phyloP scores from a whole-genome alignment of 1,140 invertebrate genomes.

The Drosophila arawakana region DNA sequence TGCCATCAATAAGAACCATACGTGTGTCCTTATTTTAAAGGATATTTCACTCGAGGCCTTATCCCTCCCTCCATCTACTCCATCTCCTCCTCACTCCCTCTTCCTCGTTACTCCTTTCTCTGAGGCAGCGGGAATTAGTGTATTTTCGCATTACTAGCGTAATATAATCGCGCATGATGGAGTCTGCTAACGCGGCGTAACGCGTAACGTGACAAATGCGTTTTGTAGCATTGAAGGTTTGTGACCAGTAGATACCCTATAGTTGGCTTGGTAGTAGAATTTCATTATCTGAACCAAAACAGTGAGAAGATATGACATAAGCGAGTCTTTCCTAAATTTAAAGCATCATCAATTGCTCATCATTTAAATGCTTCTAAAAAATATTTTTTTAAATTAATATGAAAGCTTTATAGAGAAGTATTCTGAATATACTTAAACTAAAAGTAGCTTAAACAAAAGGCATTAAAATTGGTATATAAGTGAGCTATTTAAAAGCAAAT shows the following conservation, averaged over 20 bases:
- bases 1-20: constrained; percentile 23
- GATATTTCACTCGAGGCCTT: constrained; percentile 9
- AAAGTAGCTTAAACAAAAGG: no score
- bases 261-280: background rate
- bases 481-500: no score
- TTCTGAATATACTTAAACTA: no score
- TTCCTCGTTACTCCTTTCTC: background rate
- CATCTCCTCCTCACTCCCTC: background rate
- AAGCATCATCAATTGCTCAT: no score
- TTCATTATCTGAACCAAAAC: no score
- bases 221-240: constrained; percentile 7
- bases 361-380: no score
- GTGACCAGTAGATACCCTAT: constrained; percentile 1
- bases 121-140: constrained; percentile 1
- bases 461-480: no score
- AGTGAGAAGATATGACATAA: no score
- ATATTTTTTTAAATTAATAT: no score
- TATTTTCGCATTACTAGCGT: constrained; percentile 26
- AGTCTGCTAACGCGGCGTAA: constrained; percentile 14
- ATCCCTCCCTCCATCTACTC: background rate
- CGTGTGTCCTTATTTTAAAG: constrained; percentile 24
- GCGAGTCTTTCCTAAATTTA: no score
- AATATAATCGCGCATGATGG: constrained; percentile 15
- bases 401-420: no score
- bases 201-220: constrained; percentile 26